phyloP scores from a whole-genome alignment of 2,113 vertebrate species.

The Callithrix jacchus region DNA sequence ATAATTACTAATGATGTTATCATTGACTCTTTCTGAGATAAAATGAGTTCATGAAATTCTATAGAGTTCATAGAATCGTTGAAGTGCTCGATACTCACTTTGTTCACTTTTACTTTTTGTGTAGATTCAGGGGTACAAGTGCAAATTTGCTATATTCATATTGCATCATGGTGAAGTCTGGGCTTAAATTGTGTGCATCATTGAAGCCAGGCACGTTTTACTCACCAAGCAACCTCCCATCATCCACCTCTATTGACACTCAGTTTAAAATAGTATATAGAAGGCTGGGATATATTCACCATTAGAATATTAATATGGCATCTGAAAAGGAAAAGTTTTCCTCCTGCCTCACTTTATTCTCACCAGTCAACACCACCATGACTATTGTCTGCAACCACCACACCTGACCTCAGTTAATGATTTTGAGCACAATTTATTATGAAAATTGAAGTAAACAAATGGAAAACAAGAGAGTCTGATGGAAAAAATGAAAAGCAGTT shows the following conservation, averaged over 20 bases:
- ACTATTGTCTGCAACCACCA: not conserved
- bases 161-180: too few relatives aligned
- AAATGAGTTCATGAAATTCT: not conserved
- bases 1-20: not conserved
- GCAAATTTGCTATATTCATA: too few relatives aligned
- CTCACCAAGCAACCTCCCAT: too few relatives aligned
- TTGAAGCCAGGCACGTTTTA: too few relatives aligned
- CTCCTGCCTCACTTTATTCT: not conserved
- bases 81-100: not conserved
- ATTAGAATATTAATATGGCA: not conserved
- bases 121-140: too few relatives aligned
- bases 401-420: not conserved
- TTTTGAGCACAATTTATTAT: not conserved
- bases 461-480: not conserved
- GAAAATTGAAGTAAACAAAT: slow-evolving; percentile 5
- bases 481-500: not conserved
- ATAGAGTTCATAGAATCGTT: not conserved
- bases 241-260: too few relatives aligned
- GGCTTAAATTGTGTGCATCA: too few relatives aligned
- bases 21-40: not conserved
- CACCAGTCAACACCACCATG: not conserved
- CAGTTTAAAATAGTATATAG: not conserved
- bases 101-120: not conserved
- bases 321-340: not conserved
- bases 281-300: not conserved